phyloP scores from a whole-genome alignment of 2,113 vertebrate genomes.

The Actinemys pallida region DNA sequence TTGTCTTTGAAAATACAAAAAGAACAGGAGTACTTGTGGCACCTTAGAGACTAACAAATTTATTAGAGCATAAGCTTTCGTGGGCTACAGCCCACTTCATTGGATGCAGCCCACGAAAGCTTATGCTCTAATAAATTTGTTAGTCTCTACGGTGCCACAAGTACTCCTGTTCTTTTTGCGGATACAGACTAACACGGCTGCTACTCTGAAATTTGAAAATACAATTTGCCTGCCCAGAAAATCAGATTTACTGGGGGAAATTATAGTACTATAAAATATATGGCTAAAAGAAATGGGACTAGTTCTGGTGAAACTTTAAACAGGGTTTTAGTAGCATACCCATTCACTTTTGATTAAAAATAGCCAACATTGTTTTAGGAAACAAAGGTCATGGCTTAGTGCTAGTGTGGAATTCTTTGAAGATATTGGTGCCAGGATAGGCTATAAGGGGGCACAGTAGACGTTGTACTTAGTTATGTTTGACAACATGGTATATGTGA shows the following conservation, averaged over 20 bases:
- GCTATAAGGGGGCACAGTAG: background rate
- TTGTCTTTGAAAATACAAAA: conserved; percentile 42
- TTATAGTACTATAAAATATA: conserved; percentile 27
- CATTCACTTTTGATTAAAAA: background rate
- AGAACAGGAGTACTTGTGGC: no score
- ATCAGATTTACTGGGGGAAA: conserved; percentile 45
- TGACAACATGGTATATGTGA: background rate
- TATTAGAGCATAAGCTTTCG: no score
- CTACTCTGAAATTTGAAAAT: no score
- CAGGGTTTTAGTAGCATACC: background rate
- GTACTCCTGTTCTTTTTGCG: no score
- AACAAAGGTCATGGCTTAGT: background rate
- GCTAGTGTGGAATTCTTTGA: background rate
- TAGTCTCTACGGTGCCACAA: no score
- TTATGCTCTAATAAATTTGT: no score
- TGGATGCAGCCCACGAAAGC: no score
- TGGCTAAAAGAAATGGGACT: background rate
- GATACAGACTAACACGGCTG: no score
- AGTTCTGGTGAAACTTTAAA: background rate
- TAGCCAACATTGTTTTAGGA: background rate
- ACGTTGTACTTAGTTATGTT: background rate
- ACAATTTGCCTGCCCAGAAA: conserved; percentile 44
- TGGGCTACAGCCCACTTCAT: no score
- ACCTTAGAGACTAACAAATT: no score
- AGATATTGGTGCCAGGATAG: background rate